Conservation (phyloP, 2,888 invertebrate genomes). For the Platycheirus rosarum region DNA sequence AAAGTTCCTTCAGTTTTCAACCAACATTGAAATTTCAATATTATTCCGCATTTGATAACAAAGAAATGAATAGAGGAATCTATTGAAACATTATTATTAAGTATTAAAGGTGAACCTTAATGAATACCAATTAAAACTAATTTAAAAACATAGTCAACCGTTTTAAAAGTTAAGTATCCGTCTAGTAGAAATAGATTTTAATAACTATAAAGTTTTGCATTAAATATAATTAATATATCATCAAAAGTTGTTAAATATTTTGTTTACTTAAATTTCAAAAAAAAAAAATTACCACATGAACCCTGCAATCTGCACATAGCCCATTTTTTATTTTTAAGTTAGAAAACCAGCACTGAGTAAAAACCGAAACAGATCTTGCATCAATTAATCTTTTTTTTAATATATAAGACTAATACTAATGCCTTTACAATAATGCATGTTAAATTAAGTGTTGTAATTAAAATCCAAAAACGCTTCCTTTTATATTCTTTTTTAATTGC, state of each 20-base stretch:
- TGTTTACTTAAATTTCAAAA: background rate
- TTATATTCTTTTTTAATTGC: background rate
- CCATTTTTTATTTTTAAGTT: constrained; percentile 45
- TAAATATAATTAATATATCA: too few relatives aligned
- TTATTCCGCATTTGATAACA: too few relatives aligned
- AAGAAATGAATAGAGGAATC: too few relatives aligned
- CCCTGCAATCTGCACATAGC: constrained; percentile 61
- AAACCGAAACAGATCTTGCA: constrained; percentile 77
- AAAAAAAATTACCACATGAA: constrained; percentile 7
- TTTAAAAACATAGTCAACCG: too few relatives aligned
- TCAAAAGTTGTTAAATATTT: constrained; percentile 17
- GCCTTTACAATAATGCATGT: constrained; percentile 42
- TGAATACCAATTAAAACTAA: too few relatives aligned
- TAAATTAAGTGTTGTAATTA: constrained; percentile 50
- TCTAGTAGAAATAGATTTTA: too few relatives aligned
- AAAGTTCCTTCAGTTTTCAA: too few relatives aligned
- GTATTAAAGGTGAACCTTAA: too few relatives aligned
- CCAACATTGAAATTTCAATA: too few relatives aligned
- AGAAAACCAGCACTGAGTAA: constrained; percentile 69
- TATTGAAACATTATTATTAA: too few relatives aligned
- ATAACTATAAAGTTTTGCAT: too few relatives aligned
- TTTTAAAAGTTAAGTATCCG: too few relatives aligned
- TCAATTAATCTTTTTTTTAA: constrained; percentile 45
- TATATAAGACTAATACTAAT: background rate
- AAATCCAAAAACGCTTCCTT: constrained; percentile 7